Percentiles rank a stretch among this genome's conserved stretches.
Evolutionary conservation across 2,113 vertebrate genomes (phyloP).

Genomic region (Myocastor coypus): DNA sequence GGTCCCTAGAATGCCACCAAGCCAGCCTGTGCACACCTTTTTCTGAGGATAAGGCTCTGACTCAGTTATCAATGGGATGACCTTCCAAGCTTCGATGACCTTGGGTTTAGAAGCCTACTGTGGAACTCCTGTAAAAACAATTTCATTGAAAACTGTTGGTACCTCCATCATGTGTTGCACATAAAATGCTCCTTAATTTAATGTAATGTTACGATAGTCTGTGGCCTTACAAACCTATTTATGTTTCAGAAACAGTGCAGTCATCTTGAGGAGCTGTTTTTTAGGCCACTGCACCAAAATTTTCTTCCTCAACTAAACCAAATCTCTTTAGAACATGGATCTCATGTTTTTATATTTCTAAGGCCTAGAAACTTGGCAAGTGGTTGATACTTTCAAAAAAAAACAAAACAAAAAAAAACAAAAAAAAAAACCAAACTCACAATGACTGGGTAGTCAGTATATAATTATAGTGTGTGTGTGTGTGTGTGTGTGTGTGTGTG

Average conservation of each 20-base stretch:
- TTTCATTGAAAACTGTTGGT: not conserved
- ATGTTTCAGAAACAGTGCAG: not conserved
- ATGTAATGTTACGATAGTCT: not conserved
- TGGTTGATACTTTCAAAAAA: conserved; percentile 1
- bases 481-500: no score
- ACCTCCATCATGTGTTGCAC: not conserved
- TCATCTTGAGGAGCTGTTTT: not conserved
- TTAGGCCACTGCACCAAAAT: not conserved
- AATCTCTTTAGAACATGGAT: not conserved
- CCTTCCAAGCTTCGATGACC: not conserved
- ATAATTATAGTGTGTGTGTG: not conserved
- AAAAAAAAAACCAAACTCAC: conserved; percentile 27
- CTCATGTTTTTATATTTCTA: conserved; percentile 2
- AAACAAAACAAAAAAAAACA: conserved; percentile 44
- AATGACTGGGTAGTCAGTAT: not conserved
- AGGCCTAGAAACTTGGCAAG: not conserved
- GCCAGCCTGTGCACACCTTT: not conserved
- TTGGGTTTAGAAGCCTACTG: conserved; percentile 6
- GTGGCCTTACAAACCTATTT: not conserved
- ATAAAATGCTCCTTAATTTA: not conserved
- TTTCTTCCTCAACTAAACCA: not conserved
- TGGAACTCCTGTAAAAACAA: not conserved
- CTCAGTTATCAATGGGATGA: not conserved
- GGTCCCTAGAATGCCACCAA: not conserved
- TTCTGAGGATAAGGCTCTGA: not conserved